Base-by-base conservation (phyloP, 2,888 invertebrate genomes). In the Myathropa florea region DNA sequence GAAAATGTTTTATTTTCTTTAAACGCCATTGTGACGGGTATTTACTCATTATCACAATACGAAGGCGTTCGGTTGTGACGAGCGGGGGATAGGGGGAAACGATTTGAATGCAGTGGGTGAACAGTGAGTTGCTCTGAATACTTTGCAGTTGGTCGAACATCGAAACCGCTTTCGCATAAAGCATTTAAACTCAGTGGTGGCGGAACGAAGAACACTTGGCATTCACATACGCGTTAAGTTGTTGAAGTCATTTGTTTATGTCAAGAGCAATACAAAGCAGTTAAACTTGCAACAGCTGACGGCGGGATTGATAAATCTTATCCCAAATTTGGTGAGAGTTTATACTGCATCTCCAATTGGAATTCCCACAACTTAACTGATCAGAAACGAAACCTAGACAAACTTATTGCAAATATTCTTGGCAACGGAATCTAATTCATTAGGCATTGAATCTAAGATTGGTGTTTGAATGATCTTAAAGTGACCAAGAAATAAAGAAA, bases 1-100 rank as follows among this genome's bases (percentile, higher is more conserved):
- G 59, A 26, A 68, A 79, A 75, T 21, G 67, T 79, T 79, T 36
- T 73, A 70, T 73, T 73, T 83, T 79, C 73, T 75, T 79, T 83
- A 28, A 70, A 63, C 72, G 28, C 57, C 18, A 61, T 83, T 78
- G 65, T 61, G 46, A 76, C 67, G 76, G 60, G 28, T 71, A 55
- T 30, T 68, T 70, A 46, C 60, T 70, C 70, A 71, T 76, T 59
- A 82, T 59, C 61, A 30, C 72, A 60, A 60, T 33, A 26, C 21
- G 18, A 7, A 24, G 18, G 57, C 36, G 14, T 59, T 59, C 59
- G 57, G 14, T 36, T 28, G 39, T 63, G 60, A 7, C 46, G n/a
- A 18, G 46, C 7, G 7, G 46, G 18, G 18, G 36, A 23, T 0
- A n/a, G 6, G 24, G n/a, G 18, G 6, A 14, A 55, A 30, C 2